A percentile compares a stretch with the other conserved stretches of the same genome.
Conservation (phyloP, 30 jellyfish, hydroid and myxozoan species). For the Aurelia aurita region DNA sequence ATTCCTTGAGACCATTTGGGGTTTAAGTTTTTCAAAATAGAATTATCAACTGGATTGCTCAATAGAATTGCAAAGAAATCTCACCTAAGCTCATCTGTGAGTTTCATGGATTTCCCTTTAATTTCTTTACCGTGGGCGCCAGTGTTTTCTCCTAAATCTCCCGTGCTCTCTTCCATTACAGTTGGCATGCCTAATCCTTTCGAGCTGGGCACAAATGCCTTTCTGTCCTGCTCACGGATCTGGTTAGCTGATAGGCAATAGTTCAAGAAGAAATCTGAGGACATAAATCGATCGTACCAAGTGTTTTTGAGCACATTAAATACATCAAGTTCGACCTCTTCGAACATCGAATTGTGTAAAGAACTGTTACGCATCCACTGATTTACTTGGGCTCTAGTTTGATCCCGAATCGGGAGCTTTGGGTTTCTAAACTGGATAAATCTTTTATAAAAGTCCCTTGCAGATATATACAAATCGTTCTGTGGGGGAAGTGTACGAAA, state of each 20-base stretch:
- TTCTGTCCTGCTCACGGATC: constrained; percentile 14
- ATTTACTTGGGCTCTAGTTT: constrained; percentile 72
- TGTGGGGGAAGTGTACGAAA: constrained; percentile 61
- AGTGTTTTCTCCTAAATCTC: constrained; percentile 42
- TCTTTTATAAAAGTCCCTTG: constrained; percentile 83
- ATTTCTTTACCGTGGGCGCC: constrained; percentile 84
- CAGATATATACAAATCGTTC: constrained; percentile 70
- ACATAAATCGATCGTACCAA: constrained; percentile 80
- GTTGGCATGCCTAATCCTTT: constrained; percentile 64
- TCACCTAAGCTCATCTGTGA: constrained; percentile 83
- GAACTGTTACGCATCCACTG: constrained; percentile 76
- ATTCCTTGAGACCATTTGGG: constrained; percentile 81
- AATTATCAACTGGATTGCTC: constrained; percentile 75
- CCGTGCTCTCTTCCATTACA: constrained; percentile 69
- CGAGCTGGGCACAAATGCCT: constrained; percentile 41
- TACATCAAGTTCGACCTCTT: constrained; percentile 84
- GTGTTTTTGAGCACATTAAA: constrained; percentile 57
- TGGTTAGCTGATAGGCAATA: constrained; percentile 82
- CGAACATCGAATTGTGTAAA: constrained; percentile 60
- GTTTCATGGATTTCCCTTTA: constrained; percentile 68
- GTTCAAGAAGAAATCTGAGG: constrained; percentile 72
- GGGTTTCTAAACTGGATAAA: constrained; percentile 84
- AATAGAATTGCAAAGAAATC: constrained; percentile 62
- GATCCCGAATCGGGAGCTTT: constrained; percentile 74
- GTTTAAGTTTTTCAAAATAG: constrained; percentile 64